phyloP scores from a whole-genome alignment of 2,888 invertebrate genomes.

The Pomacea canaliculata region DNA sequence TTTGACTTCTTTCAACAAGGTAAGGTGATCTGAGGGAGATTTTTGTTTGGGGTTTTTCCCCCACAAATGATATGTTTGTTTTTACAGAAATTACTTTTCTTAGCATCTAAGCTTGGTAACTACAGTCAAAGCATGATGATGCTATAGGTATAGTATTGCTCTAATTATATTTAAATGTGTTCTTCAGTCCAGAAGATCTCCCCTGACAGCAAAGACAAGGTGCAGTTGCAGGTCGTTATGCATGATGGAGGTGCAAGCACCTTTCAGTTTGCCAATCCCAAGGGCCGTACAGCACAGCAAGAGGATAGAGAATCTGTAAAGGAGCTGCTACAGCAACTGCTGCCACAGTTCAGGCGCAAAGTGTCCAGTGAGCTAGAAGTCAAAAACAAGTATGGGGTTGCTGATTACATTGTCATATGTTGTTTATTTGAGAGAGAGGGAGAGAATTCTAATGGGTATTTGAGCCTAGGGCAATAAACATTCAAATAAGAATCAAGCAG shows the following conservation, averaged over 20 bases:
- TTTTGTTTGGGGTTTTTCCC: no score
- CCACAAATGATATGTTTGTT: no score
- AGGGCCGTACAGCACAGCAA: constrained; percentile 85
- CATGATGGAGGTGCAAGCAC: constrained; percentile 95
- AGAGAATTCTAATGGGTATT: no score
- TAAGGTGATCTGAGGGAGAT: no score
- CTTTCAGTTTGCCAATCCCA: constrained; percentile 95
- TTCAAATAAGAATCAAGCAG: no score
- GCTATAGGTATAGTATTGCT: no score
- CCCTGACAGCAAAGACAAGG: constrained; percentile 96
- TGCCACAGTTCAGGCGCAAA: constrained; percentile 94
- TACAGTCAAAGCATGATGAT: background rate
- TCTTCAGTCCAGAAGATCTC: constrained; percentile 89
- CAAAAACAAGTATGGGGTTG: constrained; percentile 77
- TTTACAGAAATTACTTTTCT: no score
- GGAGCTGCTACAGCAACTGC: constrained; percentile 86
- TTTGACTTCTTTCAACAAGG: no score
- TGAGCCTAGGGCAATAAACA: no score
- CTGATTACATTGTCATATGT: background rate
- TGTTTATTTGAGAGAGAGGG: background rate
- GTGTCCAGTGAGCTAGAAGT: constrained; percentile 90
- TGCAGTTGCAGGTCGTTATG: constrained; percentile 95
- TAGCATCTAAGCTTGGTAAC: background rate
- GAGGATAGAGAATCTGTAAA: constrained; percentile 94
- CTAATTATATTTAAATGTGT: background rate